Evolutionary conservation across 2,888 invertebrate species (phyloP), one percentile per base, ranked within the genome.

Genomic region (Sarcophaga rosellei): DNA sequence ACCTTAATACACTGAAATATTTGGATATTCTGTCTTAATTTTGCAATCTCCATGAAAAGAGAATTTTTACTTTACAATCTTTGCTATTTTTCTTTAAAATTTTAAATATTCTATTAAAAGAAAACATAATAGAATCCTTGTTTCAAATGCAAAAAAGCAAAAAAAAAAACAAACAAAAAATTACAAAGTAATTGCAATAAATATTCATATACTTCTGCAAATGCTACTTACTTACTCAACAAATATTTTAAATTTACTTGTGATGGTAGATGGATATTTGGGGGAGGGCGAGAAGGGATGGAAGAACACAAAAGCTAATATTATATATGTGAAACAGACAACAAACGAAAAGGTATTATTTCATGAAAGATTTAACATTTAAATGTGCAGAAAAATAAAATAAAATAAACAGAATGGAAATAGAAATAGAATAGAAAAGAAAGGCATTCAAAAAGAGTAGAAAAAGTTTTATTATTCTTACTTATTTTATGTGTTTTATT

Each of bases 361-460:
- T 92, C 90, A 92, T 92, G 91, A 91, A 91, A 92, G 91, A 92
- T 92, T 92, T 92, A 92, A 91, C 92, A 92, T 92, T 92, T 90
- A 92, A 92, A 92, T 91, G 91, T 89, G 92, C 89, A 89, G 88
- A 88, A 90, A 88, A 89, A 88, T 68, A 85, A 17, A 17, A 57
- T 57, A 57, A 8, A 35, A 35, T 35, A 10, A 35, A 35, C 10
- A 35, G 35, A 35, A 35, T 35, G 8, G 35, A 35, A 35, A 35
- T n/a, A n/a, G n/a, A n/a, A n/a, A n/a, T n/a, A 35, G 35, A 35
- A 53, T 53, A 53, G 53, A 53, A 53, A 53, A 53, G 4, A 53
- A 53, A 53, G 15, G 53, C 12, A 53, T 5, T 15, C 53, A 53
- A 53, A 53, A 12, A 4, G 4, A 53, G 4, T 15, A 68, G 12